Base-by-base conservation (phyloP, 2,888 invertebrate species). In the Melangyna quadrimaculata region DNA sequence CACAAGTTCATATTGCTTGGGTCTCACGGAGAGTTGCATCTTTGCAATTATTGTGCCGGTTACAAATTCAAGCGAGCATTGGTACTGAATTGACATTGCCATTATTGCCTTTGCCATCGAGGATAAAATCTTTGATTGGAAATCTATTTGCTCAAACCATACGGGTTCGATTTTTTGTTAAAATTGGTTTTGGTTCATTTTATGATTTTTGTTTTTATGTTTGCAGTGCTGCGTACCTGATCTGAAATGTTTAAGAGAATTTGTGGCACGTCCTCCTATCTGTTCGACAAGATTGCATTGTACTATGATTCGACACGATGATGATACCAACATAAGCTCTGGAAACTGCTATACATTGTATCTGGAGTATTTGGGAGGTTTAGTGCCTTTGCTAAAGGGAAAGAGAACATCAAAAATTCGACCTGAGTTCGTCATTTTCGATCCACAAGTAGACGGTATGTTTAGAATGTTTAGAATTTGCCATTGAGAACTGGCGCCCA, bases 381-480 rank as follows among this genome's bases (percentile, higher is more conserved):
- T 99, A 61, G 98, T 99, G 87, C 99, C 99, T 0, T 93, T 99
- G 72, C 94, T 99, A 14, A 98, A 99, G 91, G 99, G 99, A 24
- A 96, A 98, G 89, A 93, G 99, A 83, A 98, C 98, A 81, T 98
- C 98, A 92, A 99, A 99, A 93, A 97, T 99, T 88, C 94, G 98
- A 73, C 99, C 99, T 0, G 99, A 99, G 92, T 99, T 99, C 92
- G 98, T 99, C 77, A 99, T 99, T 89, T 98, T 97, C 91, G 98
- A 98, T 92, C 98, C 98, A 2, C 97, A 98, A 92, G 94, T 94
- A 45, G 96, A 96, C 93, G 96, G 96, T 94, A 91, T 89, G 87
- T 75, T 19, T 5, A 6, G 3, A n/a, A n/a, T n/a, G n/a, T n/a
- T n/a, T n/a, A n/a, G n/a, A n/a, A n/a, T n/a, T n/a, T n/a, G n/a